phyloP scores from a whole-genome alignment of 2,888 invertebrate genomes.

The Mylabris sibirica region DNA sequence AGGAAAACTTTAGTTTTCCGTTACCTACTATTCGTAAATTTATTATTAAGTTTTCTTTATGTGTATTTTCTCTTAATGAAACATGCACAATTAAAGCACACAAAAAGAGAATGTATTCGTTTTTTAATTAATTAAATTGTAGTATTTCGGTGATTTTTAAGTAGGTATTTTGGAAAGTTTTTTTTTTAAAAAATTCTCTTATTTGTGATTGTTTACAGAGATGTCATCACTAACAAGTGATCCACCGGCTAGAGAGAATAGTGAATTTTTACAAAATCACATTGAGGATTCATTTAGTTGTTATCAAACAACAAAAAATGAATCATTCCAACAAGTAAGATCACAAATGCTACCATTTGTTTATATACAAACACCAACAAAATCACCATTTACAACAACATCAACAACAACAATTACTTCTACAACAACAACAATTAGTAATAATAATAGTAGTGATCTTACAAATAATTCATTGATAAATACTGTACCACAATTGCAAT shows the following conservation, averaged over 20 bases:
- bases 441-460: slow-evolving; percentile 35
- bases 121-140: too few relatives aligned
- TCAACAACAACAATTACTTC: slow-evolving; percentile 42
- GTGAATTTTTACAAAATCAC: slow-evolving; percentile 13
- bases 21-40: neutral
- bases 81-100: neutral
- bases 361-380: slow-evolving; percentile 67
- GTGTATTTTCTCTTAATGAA: neutral
- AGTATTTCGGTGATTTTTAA: too few relatives aligned
- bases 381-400: slow-evolving; percentile 49
- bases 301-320: slow-evolving; percentile 33
- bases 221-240: slow-evolving; percentile 16
- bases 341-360: slow-evolving; percentile 66
- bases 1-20: slow-evolving; percentile 6
- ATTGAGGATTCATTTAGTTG: slow-evolving; percentile 25
- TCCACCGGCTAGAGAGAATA: neutral
- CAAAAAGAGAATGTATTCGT: too few relatives aligned
- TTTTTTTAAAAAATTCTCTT: neutral
- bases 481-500: slow-evolving; percentile 47
- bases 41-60: neutral
- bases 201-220: neutral
- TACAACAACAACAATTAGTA: slow-evolving; percentile 35
- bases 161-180: neutral
- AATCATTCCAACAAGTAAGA: slow-evolving; percentile 47
- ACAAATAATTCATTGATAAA: slow-evolving; percentile 45